Evolutionary conservation across 2,888 invertebrate genomes (phyloP), one percentile per base, ranked within the genome.

Genomic region (Polymixis lichenea): DNA sequence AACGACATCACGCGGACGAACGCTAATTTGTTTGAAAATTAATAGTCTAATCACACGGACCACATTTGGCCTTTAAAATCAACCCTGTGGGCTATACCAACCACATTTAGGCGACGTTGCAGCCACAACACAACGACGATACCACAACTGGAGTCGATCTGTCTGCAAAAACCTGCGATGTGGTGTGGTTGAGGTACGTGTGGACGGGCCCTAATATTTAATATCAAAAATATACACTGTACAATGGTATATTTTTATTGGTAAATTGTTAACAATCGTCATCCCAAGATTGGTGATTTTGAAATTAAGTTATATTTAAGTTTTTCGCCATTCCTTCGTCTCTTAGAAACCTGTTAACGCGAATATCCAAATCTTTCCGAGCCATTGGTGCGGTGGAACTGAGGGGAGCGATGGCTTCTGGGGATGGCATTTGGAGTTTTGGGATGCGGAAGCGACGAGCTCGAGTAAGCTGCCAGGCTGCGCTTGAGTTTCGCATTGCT

Each of bases 381-480:
- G 94, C 94, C 66, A 93, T 84, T 3, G 95, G 94, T 17, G 94
- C 95, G 0, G 93, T 91, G n/a, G 92, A 89, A 19, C 89, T 92
- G 1, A 95, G 94, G 0, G 94, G 94, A 0, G 93, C 93, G 3
- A 89, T 92, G 0, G 92, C 93, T 85, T 95, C 95, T 8, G 94
- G 92, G 0, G 94, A 83, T 0, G 93, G 94, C 72, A 91, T 77
- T 58, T 89, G 91, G 0, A 88, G 93, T 69, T 94, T 95, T 0
- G 95, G 95, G 22, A 88, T 84, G 64, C 95, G 93, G 79, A 95
- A 94, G 15, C 94, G 92, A 13, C 96, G 93, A 19, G 96, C 96
- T 25, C 96, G 91, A 1, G 93, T 95, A 32, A 96, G 88, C 75
- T 95, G 96, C 96, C 96, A 96, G 15, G 94, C 80, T 11, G 95